phyloP scores from a whole-genome alignment of 2,113 vertebrate species.

The Poecile atricapillus region DNA sequence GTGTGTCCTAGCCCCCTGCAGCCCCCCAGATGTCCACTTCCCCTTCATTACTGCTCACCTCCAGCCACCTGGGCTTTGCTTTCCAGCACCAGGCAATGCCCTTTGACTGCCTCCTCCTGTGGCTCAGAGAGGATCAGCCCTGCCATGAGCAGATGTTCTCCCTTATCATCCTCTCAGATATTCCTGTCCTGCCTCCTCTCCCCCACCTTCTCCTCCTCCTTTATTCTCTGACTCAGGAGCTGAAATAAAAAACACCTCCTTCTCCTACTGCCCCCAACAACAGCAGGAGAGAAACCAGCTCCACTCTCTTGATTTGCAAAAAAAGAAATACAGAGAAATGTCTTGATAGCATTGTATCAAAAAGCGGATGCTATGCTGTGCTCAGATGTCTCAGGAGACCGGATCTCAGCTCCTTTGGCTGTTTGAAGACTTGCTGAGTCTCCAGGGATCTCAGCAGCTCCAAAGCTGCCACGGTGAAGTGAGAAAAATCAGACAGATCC shows the following conservation, averaged over 20 bases:
- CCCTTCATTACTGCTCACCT: background rate
- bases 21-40: background rate
- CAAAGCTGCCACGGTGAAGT: background rate
- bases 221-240: conserved; percentile 35
- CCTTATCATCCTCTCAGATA: background rate
- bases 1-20: background rate
- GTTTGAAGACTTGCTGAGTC: conserved; percentile 54
- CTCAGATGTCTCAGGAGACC: conserved; percentile 39
- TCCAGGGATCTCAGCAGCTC: conserved; percentile 22
- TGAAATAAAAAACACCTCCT: conserved; percentile 43
- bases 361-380: background rate
- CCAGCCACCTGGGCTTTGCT: background rate
- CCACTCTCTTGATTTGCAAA: background rate
- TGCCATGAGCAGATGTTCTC: background rate
- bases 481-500: conserved; percentile 37
- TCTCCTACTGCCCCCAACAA: background rate
- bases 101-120: background rate
- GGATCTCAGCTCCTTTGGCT: conserved; percentile 44
- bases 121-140: background rate
- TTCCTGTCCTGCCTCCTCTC: background rate
- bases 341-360: conserved; percentile 36
- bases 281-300: conserved; percentile 19
- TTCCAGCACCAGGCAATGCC: background rate
- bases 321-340: background rate
- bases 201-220: background rate